A percentile compares a stretch with the other conserved stretches of the same genome.
Conservation (phyloP, 2,888 invertebrate genomes). For the Chloroclysta siterata region DNA sequence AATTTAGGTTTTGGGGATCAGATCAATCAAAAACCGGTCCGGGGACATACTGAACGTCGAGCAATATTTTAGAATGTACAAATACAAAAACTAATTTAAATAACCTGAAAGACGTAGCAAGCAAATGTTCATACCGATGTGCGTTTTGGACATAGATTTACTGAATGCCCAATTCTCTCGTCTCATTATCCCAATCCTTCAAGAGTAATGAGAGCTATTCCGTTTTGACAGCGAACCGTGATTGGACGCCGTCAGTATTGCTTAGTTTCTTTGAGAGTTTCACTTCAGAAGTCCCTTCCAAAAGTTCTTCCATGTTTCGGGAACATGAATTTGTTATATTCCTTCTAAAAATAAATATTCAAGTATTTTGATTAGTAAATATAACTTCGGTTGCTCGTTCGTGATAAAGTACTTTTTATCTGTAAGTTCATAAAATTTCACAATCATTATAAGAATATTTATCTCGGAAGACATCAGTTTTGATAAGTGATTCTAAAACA, state of each 20-base stretch:
- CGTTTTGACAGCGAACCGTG: slow-evolving; percentile 11
- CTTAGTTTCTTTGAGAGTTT: not conserved
- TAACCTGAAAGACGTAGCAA: no score
- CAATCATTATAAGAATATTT: no score
- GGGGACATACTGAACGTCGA: no score
- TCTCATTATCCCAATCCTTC: slow-evolving; percentile 7
- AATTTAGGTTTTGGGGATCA: no score
- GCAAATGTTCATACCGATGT: no score
- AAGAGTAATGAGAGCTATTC: slow-evolving; percentile 14
- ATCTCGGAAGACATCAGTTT: no score
- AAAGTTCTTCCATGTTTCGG: not conserved
- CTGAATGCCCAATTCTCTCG: slow-evolving; percentile 2
- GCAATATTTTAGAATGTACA: no score
- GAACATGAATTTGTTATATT: not conserved
- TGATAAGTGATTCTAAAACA: no score
- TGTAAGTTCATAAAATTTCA: no score
- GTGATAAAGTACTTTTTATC: not conserved
- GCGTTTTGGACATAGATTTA: not conserved
- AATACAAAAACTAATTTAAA: no score
- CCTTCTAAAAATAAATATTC: no score
- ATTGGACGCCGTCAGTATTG: not conserved
- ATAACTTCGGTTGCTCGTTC: not conserved
- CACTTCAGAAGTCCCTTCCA: not conserved
- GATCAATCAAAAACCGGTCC: no score
- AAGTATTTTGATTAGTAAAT: not conserved